A percentile compares a stretch with the other conserved stretches of the same genome.
Conservation (phyloP, 2,797 vertebrate genomes). For the Pogonophryne albipinna region DNA sequence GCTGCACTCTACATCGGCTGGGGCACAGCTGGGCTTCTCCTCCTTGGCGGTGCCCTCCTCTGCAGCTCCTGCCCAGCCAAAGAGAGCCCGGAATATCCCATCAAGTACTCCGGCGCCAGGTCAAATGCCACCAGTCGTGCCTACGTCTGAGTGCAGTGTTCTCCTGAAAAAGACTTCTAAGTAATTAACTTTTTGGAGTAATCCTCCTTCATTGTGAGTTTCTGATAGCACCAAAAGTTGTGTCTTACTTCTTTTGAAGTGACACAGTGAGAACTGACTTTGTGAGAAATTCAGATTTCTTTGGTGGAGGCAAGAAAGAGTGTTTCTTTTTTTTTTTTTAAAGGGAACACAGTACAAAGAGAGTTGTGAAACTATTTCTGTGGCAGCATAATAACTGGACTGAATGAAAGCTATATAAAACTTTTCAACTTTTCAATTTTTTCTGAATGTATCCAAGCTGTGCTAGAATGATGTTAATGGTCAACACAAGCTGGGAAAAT, state of each 20-base stretch:
- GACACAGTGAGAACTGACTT: background rate
- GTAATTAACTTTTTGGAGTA: constrained; percentile 14
- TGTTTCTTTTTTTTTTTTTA: background rate
- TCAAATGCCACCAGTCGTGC: constrained; percentile 78
- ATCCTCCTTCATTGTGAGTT: constrained; percentile 28
- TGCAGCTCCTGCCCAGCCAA: constrained; percentile 85
- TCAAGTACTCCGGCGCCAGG: constrained; percentile 77
- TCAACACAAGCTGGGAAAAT: background rate
- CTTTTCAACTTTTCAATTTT: background rate
- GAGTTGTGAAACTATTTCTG: constrained; percentile 3
- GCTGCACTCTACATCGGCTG: constrained; percentile 93
- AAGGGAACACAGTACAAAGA: background rate
- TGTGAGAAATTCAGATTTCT: constrained; percentile 18
- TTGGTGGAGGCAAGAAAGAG: background rate
- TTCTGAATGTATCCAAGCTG: constrained; percentile 21
- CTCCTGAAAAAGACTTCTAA: constrained; percentile 44
- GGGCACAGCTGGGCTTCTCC: constrained; percentile 87
- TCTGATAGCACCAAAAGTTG: constrained; percentile 1
- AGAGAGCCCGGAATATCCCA: constrained; percentile 66
- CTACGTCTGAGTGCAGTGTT: constrained; percentile 75
- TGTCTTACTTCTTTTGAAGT: constrained; percentile 13
- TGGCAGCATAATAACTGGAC: constrained; percentile 18
- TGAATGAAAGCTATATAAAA: constrained; percentile 16
- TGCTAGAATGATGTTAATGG: background rate
- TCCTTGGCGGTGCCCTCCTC: constrained; percentile 90